Evolutionary conservation across 2,888 invertebrate species (phyloP).

Genomic region (Platynereis dumerilii): DNA sequence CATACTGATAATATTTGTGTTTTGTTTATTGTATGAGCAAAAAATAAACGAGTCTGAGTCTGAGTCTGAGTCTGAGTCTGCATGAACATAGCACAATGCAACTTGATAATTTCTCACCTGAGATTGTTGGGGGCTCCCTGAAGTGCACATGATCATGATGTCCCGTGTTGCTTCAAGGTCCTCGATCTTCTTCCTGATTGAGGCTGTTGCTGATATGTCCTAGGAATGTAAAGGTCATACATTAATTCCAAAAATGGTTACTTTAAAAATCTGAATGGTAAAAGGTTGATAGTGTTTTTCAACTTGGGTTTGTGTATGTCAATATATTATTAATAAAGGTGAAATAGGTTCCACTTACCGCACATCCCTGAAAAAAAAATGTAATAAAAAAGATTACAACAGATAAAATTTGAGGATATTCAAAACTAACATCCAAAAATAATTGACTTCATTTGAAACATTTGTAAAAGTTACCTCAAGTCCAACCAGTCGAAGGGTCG

Average conservation of each 20-base stretch:
- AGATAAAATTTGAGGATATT: too few species aligned
- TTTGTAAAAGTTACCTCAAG: conserved; percentile 32
- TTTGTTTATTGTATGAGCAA: too few species aligned
- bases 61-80: too few species aligned
- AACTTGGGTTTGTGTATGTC: not conserved
- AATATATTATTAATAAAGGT: not conserved
- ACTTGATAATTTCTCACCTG: too few species aligned
- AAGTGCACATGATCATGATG: conserved; percentile 50
- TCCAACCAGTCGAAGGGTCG: conserved; percentile 45
- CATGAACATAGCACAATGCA: too few species aligned
- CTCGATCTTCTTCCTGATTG: conserved; percentile 42
- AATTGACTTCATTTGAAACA: too few species aligned
- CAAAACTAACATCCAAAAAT: too few species aligned
- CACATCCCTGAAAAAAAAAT: conserved; percentile 2
- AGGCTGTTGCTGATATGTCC: conserved; percentile 46
- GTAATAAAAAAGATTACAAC: too few species aligned
- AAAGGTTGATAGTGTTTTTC: not conserved
- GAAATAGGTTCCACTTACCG: conserved; percentile 4
- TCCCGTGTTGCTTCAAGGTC: conserved; percentile 45
- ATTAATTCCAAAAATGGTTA: not conserved
- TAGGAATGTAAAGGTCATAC: conserved; percentile 27
- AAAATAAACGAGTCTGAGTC: too few species aligned
- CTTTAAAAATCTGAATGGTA: not conserved
- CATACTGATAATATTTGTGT: too few species aligned
- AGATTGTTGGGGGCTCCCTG: conserved; percentile 40